Percentiles rank a stretch among this genome's conserved stretches.
Evolutionary conservation across 2,888 invertebrate genomes (phyloP).

Genomic region (Drosophila percnosoma): DNA sequence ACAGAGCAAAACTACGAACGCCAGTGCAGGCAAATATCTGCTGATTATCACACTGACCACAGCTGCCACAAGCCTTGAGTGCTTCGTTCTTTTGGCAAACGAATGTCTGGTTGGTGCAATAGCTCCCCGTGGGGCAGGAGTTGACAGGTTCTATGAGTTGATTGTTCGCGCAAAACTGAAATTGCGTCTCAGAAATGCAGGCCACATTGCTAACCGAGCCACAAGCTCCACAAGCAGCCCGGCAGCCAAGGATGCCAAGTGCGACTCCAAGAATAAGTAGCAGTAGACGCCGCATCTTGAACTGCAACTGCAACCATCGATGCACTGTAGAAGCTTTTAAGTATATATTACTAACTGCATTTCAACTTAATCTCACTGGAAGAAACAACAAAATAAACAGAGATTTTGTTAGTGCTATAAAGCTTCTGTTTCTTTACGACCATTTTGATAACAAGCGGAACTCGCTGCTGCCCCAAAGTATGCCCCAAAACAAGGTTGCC

Average conservation of each 20-base stretch:
- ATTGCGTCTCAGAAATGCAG: slow-evolving; percentile 66
- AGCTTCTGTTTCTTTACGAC: slow-evolving; percentile 13
- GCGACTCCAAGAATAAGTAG: slow-evolving; percentile 6
- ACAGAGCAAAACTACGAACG: slow-evolving; percentile 60
- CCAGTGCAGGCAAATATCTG: slow-evolving; percentile 70
- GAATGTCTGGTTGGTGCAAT: slow-evolving; percentile 39
- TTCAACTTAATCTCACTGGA: slow-evolving; percentile 20
- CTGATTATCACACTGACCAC: slow-evolving; percentile 58
- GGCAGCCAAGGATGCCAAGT: background rate
- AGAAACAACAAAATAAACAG: background rate
- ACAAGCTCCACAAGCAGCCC: slow-evolving; percentile 63
- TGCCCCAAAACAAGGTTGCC: slow-evolving; percentile 18
- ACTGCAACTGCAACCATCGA: slow-evolving; percentile 29
- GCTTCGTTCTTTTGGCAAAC: slow-evolving; percentile 40
- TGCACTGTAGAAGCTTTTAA: slow-evolving; percentile 6
- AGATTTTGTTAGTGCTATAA: background rate
- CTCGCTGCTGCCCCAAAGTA: slow-evolving; percentile 36
- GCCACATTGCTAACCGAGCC: slow-evolving; percentile 40
- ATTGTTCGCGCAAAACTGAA: slow-evolving; percentile 56
- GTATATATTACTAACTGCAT: background rate
- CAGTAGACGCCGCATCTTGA: slow-evolving; percentile 38
- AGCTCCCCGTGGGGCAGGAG: slow-evolving; percentile 51
- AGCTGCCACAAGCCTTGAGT: slow-evolving; percentile 53
- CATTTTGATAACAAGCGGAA: background rate
- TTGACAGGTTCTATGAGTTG: slow-evolving; percentile 37